Percentiles rank a stretch among this genome's conserved stretches.
Evolutionary conservation across 2,113 vertebrate species (phyloP).

Genomic region (Sclerurus mexicanus): DNA sequence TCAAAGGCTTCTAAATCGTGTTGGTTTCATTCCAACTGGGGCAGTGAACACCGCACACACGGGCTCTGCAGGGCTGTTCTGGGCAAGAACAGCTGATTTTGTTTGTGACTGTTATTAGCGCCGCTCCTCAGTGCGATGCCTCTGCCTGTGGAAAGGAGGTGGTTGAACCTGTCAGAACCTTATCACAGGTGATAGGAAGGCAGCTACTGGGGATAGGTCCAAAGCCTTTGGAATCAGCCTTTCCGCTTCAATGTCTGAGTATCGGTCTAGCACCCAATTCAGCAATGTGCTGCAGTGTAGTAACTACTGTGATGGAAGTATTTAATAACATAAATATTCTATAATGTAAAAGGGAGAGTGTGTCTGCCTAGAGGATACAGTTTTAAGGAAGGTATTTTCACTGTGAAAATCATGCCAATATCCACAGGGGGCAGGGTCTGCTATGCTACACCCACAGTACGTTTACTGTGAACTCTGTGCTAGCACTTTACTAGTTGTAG

Average conservation of each 20-base stretch:
- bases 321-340: neutral
- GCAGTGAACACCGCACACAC: neutral
- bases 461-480: fast-evolving
- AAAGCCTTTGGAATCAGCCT: neutral
- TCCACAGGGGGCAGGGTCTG: neutral
- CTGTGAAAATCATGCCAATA: neutral
- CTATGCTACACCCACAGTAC: neutral
- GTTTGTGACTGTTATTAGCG: neutral
- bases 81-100: neutral
- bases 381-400: neutral
- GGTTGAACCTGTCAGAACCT: neutral
- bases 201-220: neutral
- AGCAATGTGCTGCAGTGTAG: neutral
- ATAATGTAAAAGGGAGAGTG: neutral
- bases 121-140: neutral
- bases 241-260: neutral
- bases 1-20: neutral
- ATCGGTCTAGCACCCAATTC: neutral
- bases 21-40: constrained; percentile 3
- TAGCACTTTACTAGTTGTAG: fast-evolving
- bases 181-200: neutral
- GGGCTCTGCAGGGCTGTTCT: neutral
- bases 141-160: neutral
- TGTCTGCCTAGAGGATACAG: neutral
- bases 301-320: neutral